phyloP scores from a whole-genome alignment of 2,113 vertebrate genomes.

The Solenodon paradoxus region DNA sequence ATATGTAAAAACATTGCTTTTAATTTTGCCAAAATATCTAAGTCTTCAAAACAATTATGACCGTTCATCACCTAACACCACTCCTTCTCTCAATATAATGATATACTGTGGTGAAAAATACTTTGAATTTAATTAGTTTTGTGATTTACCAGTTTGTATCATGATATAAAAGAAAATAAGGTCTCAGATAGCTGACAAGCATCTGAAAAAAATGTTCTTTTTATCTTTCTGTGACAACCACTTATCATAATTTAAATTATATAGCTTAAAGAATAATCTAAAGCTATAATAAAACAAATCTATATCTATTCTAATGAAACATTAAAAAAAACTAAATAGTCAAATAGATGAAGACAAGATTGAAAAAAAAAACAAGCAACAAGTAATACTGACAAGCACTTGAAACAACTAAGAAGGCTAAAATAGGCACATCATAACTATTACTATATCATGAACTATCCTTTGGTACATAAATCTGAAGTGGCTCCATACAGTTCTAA shows the following conservation, averaged over 20 bases:
- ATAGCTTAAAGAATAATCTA: conserved; percentile 27
- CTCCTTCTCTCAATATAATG: neutral
- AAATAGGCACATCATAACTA: conserved; percentile 70
- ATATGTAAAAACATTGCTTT: neutral
- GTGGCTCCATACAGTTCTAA: conserved; percentile 50
- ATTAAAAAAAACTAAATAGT: conserved; percentile 55
- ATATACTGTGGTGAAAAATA: neutral
- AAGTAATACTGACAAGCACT: conserved; percentile 57
- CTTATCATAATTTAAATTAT: conserved; percentile 36
- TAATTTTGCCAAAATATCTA: neutral
- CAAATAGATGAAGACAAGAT: conserved; percentile 56
- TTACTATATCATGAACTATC: conserved; percentile 67
- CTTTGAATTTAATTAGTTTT: conserved; percentile 52
- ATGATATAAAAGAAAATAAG: conserved; percentile 1
- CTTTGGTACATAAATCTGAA: conserved; percentile 62
- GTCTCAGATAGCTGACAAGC: neutral
- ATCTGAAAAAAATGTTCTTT: conserved; percentile 30
- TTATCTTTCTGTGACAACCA: neutral
- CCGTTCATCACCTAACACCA: neutral
- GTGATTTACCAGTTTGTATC: neutral
- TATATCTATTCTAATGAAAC: neutral
- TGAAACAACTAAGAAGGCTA: conserved; percentile 76
- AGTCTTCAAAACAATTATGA: conserved; percentile 21
- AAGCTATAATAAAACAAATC: conserved; percentile 24
- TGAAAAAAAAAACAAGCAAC: conserved; percentile 48